Evolutionary conservation across 1,140 invertebrate genomes (phyloP), one percentile per base, ranked within the genome.

Genomic region (Drosophila suzukii): DNA sequence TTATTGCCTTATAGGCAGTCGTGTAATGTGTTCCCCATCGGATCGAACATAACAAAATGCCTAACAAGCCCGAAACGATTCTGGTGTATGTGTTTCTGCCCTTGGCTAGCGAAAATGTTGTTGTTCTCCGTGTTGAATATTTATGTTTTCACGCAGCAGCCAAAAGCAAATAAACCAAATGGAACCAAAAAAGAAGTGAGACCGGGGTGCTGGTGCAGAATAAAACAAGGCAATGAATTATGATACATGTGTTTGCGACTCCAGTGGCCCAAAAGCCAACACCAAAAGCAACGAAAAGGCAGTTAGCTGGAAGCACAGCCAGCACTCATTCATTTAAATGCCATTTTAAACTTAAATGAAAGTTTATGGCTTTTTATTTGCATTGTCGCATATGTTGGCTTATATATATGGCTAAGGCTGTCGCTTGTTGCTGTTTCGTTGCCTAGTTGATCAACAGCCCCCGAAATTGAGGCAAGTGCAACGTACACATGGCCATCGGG

Each of bases 291-390:
- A 46, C 53, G 24, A 44, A 55, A 15, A 53, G 57, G 66, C 76
- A 67, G 68, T 70, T 68, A 47, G 53, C 27, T 41, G 70, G 75
- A 39, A 67, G 77, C 60, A 55, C 27, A 63, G 63, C 38, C 49
- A 65, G 61, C 72, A 88, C 88, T 91, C 88, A 91, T 91, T 91
- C 88, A 91, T 91, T 91, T 91, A 91, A 91, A 91, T 91, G 88
- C 83, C 88, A 91, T 91, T 91, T 91, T 91, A 91, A 91, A 91
- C 83, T 91, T 90, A 91, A 91, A 91, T 91, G 88, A 91, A 91
- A 91, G 83, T 91, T 91, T 91, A 91, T 91, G 88, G 88, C 77
- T 88, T 78, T 91, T 89, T 88, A 88, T 91, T 89, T 88, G 79
- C 83, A 88, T 77, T 89, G 77, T 65, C 77, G 56, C 77, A 81